Conservation (phyloP, 2,113 vertebrate genomes). For the Piprites chloris region DNA sequence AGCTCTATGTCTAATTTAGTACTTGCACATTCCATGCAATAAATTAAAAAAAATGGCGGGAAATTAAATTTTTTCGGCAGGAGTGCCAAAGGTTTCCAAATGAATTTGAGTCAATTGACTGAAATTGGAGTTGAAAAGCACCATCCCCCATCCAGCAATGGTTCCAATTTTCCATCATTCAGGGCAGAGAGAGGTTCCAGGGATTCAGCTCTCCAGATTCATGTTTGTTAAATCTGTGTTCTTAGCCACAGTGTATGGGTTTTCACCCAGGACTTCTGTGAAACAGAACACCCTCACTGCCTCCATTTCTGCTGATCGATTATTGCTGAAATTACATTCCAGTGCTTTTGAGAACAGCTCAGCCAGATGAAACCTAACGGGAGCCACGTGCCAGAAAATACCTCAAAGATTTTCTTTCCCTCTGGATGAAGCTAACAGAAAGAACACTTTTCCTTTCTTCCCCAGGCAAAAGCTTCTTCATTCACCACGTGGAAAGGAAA, state of each 20-base stretch:
- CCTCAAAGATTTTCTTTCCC: background rate
- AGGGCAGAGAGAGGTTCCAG: background rate
- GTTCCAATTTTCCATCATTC: background rate
- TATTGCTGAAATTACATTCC: background rate
- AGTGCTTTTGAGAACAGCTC: background rate
- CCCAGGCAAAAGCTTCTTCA: background rate
- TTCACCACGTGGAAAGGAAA: background rate
- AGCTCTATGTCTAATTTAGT: background rate
- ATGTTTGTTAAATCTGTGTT: background rate
- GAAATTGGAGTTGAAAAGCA: background rate
- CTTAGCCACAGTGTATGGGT: background rate
- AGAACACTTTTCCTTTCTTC: background rate
- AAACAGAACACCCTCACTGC: background rate
- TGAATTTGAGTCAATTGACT: background rate
- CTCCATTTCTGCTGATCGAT: background rate
- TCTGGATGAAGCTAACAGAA: background rate
- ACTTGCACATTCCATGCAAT: background rate
- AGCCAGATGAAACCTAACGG: background rate
- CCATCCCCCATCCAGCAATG: background rate
- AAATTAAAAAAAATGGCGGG: background rate
- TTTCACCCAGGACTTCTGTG: background rate
- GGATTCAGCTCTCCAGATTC: background rate
- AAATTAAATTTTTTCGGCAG: background rate
- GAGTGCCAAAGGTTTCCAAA: background rate
- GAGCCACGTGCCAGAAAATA: background rate